Evolutionary conservation across 2,797 vertebrate genomes (phyloP).

Genomic region (Gila robusta): DNA sequence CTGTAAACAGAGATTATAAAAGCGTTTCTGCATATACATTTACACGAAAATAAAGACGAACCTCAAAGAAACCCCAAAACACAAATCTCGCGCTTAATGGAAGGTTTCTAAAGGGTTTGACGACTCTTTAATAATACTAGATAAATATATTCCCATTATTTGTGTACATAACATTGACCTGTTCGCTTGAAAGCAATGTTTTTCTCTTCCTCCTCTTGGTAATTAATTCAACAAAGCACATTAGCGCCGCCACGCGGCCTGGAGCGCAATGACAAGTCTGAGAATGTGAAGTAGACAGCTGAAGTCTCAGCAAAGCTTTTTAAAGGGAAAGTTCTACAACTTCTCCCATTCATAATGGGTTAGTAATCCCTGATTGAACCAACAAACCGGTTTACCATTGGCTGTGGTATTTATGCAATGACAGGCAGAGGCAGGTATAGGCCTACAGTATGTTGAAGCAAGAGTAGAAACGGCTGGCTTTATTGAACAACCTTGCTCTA

Average conservation of each 20-base stretch:
- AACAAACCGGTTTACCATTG: background rate
- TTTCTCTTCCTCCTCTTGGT: background rate
- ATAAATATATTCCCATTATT: background rate
- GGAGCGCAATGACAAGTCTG: background rate
- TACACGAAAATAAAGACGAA: background rate
- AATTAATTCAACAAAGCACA: background rate
- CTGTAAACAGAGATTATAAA: conserved; percentile 6
- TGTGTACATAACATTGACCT: conserved; percentile 40
- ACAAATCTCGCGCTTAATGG: background rate
- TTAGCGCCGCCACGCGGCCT: background rate
- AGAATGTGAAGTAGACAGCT: too few species aligned
- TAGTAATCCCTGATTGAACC: background rate
- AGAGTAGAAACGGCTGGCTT: background rate
- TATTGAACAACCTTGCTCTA: background rate
- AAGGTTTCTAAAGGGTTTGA: background rate
- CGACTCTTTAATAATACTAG: background rate
- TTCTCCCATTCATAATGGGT: background rate
- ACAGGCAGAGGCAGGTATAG: background rate
- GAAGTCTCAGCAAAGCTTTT: background rate
- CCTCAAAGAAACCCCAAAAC: background rate
- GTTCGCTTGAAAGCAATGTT: background rate
- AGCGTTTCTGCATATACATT: background rate
- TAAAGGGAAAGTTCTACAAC: background rate
- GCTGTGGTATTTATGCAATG: background rate
- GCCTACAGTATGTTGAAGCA: background rate